Percentiles rank a stretch among this genome's conserved stretches.
Conservation (phyloP, 2,113 vertebrate species). For the Syngnathus floridae region DNA sequence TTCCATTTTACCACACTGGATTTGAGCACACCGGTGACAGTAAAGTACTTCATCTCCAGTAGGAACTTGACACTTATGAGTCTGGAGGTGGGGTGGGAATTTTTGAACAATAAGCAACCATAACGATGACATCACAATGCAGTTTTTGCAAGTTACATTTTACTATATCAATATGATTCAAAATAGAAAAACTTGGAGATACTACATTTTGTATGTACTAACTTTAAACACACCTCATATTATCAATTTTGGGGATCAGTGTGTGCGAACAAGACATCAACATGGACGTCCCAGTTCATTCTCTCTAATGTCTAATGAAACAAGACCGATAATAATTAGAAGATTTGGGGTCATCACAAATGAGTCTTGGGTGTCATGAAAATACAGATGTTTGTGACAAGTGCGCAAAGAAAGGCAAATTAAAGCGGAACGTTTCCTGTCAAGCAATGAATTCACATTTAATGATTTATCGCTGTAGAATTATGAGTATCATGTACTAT, state of each 20-base stretch:
- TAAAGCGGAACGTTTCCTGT: conserved; percentile 31
- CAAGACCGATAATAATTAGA: no score
- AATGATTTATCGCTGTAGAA: conserved; percentile 40
- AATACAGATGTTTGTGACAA: conserved; percentile 34
- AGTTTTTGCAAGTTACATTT: neutral
- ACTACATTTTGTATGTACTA: no score
- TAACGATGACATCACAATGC: neutral
- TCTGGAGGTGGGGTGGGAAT: neutral
- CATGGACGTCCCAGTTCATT: no score
- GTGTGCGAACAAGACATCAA: no score
- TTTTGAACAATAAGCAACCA: neutral
- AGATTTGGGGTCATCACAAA: conserved; percentile 26
- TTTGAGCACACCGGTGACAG: neutral
- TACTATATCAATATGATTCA: no score
- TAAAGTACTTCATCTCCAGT: conserved; percentile 2
- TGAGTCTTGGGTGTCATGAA: conserved; percentile 37
- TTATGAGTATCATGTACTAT: conserved; percentile 11
- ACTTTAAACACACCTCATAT: no score
- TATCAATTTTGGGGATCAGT: no score
- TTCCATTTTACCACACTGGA: neutral
- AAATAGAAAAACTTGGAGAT: no score
- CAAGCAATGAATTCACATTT: conserved; percentile 21
- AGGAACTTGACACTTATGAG: neutral
- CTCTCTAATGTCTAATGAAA: no score
- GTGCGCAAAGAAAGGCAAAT: conserved; percentile 42